Conservation (phyloP, 1,140 invertebrate genomes). For the Popillia japonica region DNA sequence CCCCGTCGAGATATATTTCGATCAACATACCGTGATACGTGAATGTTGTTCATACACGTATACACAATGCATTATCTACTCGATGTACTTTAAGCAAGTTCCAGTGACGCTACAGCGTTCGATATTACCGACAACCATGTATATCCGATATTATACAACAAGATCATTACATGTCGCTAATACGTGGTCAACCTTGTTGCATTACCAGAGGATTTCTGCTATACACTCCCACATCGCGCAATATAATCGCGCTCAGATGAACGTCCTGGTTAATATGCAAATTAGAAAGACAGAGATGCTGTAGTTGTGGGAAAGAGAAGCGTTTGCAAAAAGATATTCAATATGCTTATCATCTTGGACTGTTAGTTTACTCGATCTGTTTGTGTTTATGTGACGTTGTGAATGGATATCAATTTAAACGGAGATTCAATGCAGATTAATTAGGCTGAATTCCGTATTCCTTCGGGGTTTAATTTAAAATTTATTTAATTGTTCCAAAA, state of each 20-base stretch:
- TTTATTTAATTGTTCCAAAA: no score
- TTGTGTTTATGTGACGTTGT: no score
- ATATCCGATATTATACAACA: not conserved
- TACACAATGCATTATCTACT: not conserved
- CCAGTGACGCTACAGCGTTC: not conserved
- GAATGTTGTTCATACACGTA: not conserved
- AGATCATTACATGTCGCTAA: constrained; percentile 3
- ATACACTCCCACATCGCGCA: not conserved
- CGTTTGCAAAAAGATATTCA: no score
- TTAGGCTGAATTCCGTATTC: no score
- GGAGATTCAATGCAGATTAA: no score
- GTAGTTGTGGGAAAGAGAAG: no score
- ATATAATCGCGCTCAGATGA: not conserved
- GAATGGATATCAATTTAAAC: no score
- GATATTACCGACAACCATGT: not conserved
- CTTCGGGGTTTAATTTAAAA: no score
- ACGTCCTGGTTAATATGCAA: not conserved
- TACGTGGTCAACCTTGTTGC: not conserved
- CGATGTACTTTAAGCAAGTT: constrained; percentile 9
- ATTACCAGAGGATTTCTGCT: not conserved
- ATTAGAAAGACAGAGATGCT: no score
- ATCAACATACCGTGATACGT: constrained; percentile 8
- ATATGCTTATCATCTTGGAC: no score
- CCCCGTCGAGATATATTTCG: constrained; percentile 13
- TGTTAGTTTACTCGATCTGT: no score